Base-by-base conservation (phyloP, 2,113 vertebrate genomes). In the Rhinopomastus cyanomelas region DNA sequence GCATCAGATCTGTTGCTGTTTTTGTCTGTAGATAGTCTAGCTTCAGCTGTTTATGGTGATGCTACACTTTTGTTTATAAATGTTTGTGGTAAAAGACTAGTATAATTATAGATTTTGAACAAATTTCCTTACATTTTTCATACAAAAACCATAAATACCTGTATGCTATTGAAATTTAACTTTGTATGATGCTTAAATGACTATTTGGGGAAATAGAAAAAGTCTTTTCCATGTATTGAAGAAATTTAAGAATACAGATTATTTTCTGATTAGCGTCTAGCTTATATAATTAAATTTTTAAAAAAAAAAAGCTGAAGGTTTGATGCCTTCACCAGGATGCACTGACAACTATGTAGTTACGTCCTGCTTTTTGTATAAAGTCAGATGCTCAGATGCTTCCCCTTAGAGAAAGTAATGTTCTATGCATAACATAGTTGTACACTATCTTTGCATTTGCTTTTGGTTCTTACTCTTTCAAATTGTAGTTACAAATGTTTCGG, bases 21-120 rank as follows among this genome's bases (percentile, higher is more conserved):
- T 98, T 98, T 97, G 98, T 98, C 98, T 98, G 98, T 99, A 98
- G 98, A 98, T 98, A 98, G 98, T 98, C 98, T 99, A 98, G 98
- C 98, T 99, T 99, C 97, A 98, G 96, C 96, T 98, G 98, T 98
- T 98, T 98, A 98, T 98, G 98, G 97, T 98, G 98, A 98, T 98
- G 97, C 97, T 97, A 96, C 93, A 95, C 96, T 98, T 98, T 97
- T 84, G 95, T 98, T 98, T 97, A 98, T 98, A 97, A 98, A 98
- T 98, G 98, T 99, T 98, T 98, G 98, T 99, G 98, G 98, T 99
- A 97, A 87, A 66, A 98, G 98, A 98, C 93, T 78, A 98, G 97
- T 98, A 98, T 98, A 98, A 98, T 97, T 98, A 98, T 98, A 97
- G 96, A 97, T 98, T 99, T 98, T 98, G 97, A 98, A 98, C 97